phyloP scores from a whole-genome alignment of 2,113 vertebrate genomes.

The Peucedramus taeniatus region DNA sequence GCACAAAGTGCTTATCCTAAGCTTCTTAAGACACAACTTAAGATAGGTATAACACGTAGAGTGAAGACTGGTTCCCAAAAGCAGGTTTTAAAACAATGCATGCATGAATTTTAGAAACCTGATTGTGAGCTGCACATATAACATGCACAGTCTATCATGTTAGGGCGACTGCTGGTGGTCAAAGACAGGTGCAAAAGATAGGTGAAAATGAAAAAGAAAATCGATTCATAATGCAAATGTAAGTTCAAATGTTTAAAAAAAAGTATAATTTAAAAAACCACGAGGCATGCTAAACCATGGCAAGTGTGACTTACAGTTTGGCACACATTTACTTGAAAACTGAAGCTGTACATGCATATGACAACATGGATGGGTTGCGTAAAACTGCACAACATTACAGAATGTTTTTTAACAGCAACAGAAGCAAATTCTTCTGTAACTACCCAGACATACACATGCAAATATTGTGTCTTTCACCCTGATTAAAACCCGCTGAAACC shows the following conservation, averaged over 20 bases:
- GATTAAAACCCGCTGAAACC: neutral
- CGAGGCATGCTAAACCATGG: neutral
- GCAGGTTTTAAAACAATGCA: neutral
- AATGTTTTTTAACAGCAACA: neutral
- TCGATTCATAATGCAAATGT: neutral
- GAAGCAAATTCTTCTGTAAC: neutral
- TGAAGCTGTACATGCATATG: neutral
- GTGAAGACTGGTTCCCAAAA: neutral
- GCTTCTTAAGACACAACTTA: constrained; percentile 11
- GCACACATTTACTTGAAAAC: neutral
- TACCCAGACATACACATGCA: neutral
- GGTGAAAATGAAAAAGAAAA: neutral
- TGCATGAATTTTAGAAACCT: neutral
- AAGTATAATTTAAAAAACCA: neutral
- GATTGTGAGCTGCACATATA: neutral
- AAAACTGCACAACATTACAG: neutral
- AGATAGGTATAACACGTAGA: neutral
- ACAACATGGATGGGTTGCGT: neutral
- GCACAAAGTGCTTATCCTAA: constrained; percentile 39
- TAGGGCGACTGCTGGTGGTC: neutral
- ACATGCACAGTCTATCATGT: accelerated
- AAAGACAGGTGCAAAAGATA: neutral
- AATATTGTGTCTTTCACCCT: neutral
- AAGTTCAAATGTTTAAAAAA: neutral
- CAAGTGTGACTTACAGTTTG: neutral